Conservation (phyloP, 2,888 invertebrate species). For the Lasioglossum zephyrum region DNA sequence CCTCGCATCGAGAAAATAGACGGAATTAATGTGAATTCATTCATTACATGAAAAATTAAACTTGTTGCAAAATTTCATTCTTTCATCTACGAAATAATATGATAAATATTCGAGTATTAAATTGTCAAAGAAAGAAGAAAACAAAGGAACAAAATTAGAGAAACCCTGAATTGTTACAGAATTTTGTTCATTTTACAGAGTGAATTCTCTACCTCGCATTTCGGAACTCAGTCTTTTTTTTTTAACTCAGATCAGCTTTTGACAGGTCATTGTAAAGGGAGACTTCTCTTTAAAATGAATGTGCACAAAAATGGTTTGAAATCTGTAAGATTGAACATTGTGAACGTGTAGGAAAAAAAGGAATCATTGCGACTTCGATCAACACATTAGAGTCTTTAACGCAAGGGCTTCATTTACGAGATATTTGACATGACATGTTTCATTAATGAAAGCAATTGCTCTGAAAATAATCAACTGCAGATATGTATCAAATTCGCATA, state of each 20-base stretch:
- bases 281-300: neutral
- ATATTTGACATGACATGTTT: neutral
- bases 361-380: neutral
- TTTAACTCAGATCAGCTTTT: neutral
- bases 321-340: neutral
- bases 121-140: neutral
- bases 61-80: neutral
- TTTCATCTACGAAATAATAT: neutral
- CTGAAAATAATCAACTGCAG: neutral
- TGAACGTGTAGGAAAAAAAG: neutral
- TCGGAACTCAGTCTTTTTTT: neutral
- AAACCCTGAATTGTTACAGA: neutral
- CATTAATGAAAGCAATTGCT: neutral
- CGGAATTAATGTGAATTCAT: conserved; percentile 7
- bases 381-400: neutral
- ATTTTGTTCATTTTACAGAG: neutral
- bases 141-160: neutral
- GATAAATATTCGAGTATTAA: neutral
- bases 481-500: neutral
- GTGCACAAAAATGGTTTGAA: neutral
- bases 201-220: neutral
- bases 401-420: neutral
- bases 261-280: neutral
- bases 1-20: neutral
- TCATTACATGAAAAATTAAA: neutral